Percentiles rank a stretch among this genome's conserved stretches.
Conservation (phyloP, 1,140 invertebrate genomes). For the Cotesia vestalis region DNA sequence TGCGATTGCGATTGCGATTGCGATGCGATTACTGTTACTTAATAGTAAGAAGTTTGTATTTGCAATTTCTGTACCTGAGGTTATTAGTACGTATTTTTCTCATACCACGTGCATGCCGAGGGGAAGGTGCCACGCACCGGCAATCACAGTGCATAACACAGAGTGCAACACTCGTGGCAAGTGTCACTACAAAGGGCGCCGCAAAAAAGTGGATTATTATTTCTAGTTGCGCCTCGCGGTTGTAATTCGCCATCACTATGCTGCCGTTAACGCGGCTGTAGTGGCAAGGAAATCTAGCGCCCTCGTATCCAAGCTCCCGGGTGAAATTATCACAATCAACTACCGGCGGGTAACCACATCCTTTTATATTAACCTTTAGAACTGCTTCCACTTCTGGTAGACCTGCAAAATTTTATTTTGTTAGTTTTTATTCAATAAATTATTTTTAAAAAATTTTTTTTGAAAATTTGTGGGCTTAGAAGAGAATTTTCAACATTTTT, state of each 20-base stretch:
- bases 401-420: constrained; percentile 40
- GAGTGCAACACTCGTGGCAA: constrained; percentile 81
- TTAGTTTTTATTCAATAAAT: constrained; percentile 18
- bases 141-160: constrained; percentile 88
- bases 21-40: too few relatives aligned
- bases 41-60: too few relatives aligned
- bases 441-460: not conserved
- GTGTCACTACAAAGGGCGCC: constrained; percentile 81
- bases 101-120: constrained; percentile 62
- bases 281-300: constrained; percentile 82
- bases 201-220: constrained; percentile 83
- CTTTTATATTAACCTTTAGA: constrained; percentile 82
- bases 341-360: constrained; percentile 87
- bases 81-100: constrained; percentile 69
- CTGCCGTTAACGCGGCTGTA: constrained; percentile 84
- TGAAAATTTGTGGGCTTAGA: not conserved
- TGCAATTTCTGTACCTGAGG: constrained; percentile 65
- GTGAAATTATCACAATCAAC: constrained; percentile 88
- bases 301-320: constrained; percentile 76
- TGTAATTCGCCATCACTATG: constrained; percentile 82
- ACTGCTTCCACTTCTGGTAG: constrained; percentile 70
- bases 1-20: too few relatives aligned
- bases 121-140: constrained; percentile 67
- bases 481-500: not conserved
- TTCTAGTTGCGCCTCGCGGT: constrained; percentile 78